These are phyloP conservation scores for Calidris pugnax DNA, from an alignment of 2,113 vertebrate genomes.

Conservation along the genomic window DNA sequence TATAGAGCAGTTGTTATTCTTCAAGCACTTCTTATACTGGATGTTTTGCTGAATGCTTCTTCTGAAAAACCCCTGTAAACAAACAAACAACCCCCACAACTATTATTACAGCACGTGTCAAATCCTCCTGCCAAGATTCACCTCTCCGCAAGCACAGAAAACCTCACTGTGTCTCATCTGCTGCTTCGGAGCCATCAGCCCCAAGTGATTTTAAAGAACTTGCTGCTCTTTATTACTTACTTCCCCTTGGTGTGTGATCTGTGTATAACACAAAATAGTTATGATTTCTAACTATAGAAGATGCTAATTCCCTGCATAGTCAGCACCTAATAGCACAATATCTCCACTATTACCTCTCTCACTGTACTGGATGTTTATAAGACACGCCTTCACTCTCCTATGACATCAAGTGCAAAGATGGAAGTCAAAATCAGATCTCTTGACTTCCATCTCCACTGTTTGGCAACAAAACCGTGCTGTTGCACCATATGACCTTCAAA, in stretches of 20 bases:
- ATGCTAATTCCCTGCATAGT: neutral
- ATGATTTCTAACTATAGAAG: neutral
- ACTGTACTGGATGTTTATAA: neutral
- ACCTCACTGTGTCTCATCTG: neutral
- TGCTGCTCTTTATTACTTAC: neutral
- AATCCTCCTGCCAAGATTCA: neutral
- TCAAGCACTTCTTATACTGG: conserved; percentile 98
- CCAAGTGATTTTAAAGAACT: neutral
- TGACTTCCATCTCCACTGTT: neutral
- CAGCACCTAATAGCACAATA: neutral
- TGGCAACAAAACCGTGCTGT: neutral
- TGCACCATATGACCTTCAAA: neutral
- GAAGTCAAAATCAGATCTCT: neutral
- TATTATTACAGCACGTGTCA: neutral
- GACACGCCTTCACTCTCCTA: neutral
- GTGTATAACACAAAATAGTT: neutral
- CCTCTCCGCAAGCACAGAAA: neutral
- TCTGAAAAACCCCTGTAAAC: conserved; percentile 92
- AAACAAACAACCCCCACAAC: neutral
- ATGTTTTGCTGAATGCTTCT: conserved; percentile 99
- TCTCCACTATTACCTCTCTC: neutral
- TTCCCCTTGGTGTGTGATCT: neutral
- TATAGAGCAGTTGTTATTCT: conserved; percentile 96
- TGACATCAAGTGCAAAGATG: neutral
- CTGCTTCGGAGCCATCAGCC: neutral